Percentiles rank a stretch among this genome's conserved stretches.
phyloP scores from a whole-genome alignment of 2,113 vertebrate species.

The Percina caprodes region DNA sequence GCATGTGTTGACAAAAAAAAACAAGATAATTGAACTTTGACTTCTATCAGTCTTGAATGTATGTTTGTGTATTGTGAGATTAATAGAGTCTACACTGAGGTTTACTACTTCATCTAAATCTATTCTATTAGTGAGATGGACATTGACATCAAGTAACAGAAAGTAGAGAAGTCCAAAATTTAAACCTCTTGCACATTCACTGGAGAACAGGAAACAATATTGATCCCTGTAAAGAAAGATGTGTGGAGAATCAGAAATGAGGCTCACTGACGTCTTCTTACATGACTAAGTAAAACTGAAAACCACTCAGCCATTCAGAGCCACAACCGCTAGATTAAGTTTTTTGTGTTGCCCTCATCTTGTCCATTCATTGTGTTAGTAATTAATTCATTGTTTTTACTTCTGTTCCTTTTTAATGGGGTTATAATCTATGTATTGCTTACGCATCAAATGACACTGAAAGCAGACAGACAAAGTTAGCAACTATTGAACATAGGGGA shows the following conservation, averaged over 20 bases:
- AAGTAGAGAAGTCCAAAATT: conserved; percentile 8
- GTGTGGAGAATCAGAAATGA: conserved; percentile 28
- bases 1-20: neutral
- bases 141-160: neutral
- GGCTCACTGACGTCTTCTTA: neutral
- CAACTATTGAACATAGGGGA: neutral
- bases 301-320: neutral
- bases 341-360: neutral
- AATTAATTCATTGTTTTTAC: neutral
- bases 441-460: neutral
- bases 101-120: conserved; percentile 16
- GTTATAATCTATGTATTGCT: neutral
- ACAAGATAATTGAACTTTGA: neutral
- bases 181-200: conserved; percentile 12
- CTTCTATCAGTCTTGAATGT: neutral
- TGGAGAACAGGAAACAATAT: conserved; percentile 40
- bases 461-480: neutral
- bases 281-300: neutral
- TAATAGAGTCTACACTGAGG: neutral
- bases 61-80: neutral
- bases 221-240: conserved; percentile 49
- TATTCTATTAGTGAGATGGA: conserved; percentile 7
- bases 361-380: neutral
- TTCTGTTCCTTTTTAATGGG: neutral
- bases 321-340: neutral